Evolutionary conservation across 2,797 vertebrate genomes (phyloP).

Genomic region (Rallus crepitans): DNA sequence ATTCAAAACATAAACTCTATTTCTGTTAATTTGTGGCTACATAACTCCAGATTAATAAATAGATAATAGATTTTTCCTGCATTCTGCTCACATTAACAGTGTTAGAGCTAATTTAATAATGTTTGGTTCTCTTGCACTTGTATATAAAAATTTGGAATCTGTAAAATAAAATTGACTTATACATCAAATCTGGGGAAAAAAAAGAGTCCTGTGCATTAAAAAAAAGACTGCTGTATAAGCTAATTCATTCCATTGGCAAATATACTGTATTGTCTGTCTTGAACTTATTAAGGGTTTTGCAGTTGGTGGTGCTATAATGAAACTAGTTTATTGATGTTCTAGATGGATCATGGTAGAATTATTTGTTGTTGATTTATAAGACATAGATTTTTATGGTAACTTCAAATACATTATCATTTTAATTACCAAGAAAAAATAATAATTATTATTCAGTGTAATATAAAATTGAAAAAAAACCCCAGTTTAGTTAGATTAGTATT

Average conservation of each 20-base stretch:
- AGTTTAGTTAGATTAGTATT: conserved; percentile 28
- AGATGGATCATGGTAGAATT: conserved; percentile 35
- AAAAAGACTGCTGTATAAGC: conserved; percentile 35
- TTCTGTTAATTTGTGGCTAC: neutral
- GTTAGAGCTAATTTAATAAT: conserved; percentile 13
- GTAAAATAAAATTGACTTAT: conserved; percentile 33
- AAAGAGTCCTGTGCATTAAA: neutral
- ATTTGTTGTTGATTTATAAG: conserved; percentile 56
- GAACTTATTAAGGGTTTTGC: conserved; percentile 53
- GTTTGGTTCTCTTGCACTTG: conserved; percentile 16
- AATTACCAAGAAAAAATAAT: conserved; percentile 64
- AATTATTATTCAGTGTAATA: conserved; percentile 29
- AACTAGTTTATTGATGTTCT: conserved; percentile 52
- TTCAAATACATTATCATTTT: conserved; percentile 57
- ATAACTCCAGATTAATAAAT: neutral
- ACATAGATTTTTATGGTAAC: conserved; percentile 55
- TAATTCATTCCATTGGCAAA: conserved; percentile 48
- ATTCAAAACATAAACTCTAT: neutral
- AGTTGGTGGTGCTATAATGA: conserved; percentile 50
- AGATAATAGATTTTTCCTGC: neutral
- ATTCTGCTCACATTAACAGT: neutral
- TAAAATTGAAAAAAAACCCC: neutral
- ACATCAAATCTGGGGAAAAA: neutral
- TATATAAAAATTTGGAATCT: conserved; percentile 40
- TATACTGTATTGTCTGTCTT: conserved; percentile 1